Conservation (phyloP, 2,113 vertebrate species). For the Ciconia maguari region DNA sequence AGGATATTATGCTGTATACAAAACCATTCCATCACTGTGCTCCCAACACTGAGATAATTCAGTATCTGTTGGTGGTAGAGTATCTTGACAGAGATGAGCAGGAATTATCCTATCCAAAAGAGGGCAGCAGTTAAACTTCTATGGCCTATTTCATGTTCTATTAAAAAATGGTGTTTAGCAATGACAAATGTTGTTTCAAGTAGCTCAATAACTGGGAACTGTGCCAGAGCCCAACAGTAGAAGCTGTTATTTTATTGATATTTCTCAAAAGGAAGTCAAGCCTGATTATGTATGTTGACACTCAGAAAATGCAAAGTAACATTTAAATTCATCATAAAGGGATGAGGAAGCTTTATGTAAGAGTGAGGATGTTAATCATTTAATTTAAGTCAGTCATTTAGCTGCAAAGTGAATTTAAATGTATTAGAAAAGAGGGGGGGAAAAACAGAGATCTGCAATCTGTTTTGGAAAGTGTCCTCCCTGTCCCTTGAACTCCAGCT, state of each 20-base stretch:
- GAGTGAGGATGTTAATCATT: neutral
- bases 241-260: conserved; percentile 41
- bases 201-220: conserved; percentile 28
- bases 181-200: conserved; percentile 24
- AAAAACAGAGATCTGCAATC: neutral
- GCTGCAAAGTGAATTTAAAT: neutral
- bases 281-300: conserved; percentile 17
- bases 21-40: neutral
- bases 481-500: neutral
- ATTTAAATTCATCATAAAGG: conserved; percentile 17
- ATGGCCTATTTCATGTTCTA: neutral
- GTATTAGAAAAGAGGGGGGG: neutral
- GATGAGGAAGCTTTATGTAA: neutral
- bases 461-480: neutral
- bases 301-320: conserved; percentile 31
- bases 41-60: neutral
- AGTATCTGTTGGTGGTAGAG: neutral
- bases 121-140: conserved; percentile 55
- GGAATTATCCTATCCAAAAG: conserved; percentile 20
- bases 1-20: neutral
- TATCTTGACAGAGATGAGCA: neutral
- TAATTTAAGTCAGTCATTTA: neutral
- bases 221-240: conserved; percentile 3
- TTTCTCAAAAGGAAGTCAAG: conserved; percentile 33
- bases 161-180: neutral